Conservation (phyloP, 2,113 vertebrate species). For the Chloropsis cyanopogon region DNA sequence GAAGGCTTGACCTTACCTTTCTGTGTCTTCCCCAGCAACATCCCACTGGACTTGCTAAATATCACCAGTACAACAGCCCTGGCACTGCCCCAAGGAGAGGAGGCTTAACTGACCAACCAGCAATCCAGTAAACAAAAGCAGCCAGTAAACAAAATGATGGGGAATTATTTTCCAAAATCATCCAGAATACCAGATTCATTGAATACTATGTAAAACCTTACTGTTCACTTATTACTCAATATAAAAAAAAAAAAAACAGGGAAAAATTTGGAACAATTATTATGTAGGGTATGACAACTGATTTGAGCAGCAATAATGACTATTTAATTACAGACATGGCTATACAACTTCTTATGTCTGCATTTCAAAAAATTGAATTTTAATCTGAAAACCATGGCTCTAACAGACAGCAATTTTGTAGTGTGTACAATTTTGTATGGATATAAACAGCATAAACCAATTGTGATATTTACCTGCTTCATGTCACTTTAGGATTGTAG, state of each 20-base stretch:
- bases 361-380: conserved; percentile 44
- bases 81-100: background rate
- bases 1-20: conserved; percentile 40
- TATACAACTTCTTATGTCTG: conserved; percentile 34
- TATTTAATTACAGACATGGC: conserved; percentile 48
- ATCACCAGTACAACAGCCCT: conserved; percentile 7
- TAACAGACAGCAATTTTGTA: background rate
- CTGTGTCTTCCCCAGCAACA: background rate
- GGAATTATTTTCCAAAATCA: conserved; percentile 27
- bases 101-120: conserved; percentile 39
- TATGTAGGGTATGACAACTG: conserved; percentile 31
- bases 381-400: conserved; percentile 51
- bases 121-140: conserved; percentile 12
- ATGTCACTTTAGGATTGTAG: background rate
- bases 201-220: background rate
- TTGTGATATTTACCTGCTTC: background rate
- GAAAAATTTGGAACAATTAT: background rate
- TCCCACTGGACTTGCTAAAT: background rate
- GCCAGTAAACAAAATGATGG: conserved; percentile 49
- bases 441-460: background rate
- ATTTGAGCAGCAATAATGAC: conserved; percentile 54
- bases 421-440: background rate
- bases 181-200: background rate
- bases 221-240: background rate
- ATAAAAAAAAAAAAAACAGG: background rate